Evolutionary conservation across 2,888 invertebrate species (phyloP), one percentile per base, ranked within the genome.

Genomic region (Molanna angustata): DNA sequence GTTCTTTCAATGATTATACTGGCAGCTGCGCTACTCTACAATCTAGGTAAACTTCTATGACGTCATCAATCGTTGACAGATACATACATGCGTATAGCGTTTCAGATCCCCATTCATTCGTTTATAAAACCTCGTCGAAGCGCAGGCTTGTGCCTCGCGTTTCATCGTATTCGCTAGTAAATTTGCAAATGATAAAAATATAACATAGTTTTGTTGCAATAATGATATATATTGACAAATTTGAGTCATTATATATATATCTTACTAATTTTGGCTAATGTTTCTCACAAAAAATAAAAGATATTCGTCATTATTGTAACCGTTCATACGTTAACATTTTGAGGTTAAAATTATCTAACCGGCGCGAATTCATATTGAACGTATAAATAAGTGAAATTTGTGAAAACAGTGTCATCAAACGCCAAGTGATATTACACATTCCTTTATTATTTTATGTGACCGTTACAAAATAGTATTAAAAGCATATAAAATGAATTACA

Each of bases 401-500:
- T 48, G 43, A 49, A 39, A 45, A 51, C 40, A 32, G 44, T 50
- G 43, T 19, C 18, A 17, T 21, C 27, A 51, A 21, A 33, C 45
- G 31, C 37, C 35, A 43, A 21, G 45, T 45, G 51, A 44, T 51
- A 51, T 20, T 21, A 27, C 27, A 11, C 44, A 51, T 45, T 45
- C 39, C 44, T 19, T 44, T 49, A 22, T 27, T 43, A 46, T 42
- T 39, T 40, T 13, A 27, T 40, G 51, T 50, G 46, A 46, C 42
- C 41, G 18, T 42, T 32, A 61, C 62, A 67, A 69, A 64, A 35
- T 44, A 18, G 16, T 27, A n/a, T 60, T 61, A 74, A 72, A 74
- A 73, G 71, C 66, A 66, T 69, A 67, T 52, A 76, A 78, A 69
- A 76, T 77, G 70, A 79, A 80, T 65, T 71, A 72, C 64, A 65